A percentile compares a stretch with the other conserved stretches of the same genome.
phyloP scores from a whole-genome alignment of 2,113 vertebrate genomes.

The Oostethus manadensis region DNA sequence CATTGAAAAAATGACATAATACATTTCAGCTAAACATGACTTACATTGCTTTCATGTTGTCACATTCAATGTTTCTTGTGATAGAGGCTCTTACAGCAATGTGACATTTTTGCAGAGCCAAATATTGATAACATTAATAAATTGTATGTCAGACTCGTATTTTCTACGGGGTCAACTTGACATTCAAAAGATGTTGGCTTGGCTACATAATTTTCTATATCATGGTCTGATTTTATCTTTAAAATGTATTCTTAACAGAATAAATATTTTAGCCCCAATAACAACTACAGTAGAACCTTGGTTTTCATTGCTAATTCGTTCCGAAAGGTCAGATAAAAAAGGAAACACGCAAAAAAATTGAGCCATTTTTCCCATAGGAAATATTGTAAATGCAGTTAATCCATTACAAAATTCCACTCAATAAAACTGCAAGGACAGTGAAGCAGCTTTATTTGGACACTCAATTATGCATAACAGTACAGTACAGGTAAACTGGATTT shows the following conservation, averaged over 20 bases:
- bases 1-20: neutral
- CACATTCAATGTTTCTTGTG: constrained; percentile 27
- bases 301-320: too few relatives aligned
- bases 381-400: too few relatives aligned
- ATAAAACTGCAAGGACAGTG: too few relatives aligned
- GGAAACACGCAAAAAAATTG: too few relatives aligned
- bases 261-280: constrained; percentile 13
- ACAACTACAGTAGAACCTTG: too few relatives aligned
- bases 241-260: constrained; percentile 13
- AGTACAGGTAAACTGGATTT: too few relatives aligned
- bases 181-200: constrained; percentile 19
- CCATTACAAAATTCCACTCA: too few relatives aligned
- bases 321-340: too few relatives aligned
- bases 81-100: constrained; percentile 22
- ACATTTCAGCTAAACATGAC: constrained; percentile 17
- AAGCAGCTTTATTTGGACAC: too few relatives aligned
- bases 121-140: constrained; percentile 8
- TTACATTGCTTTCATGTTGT: constrained; percentile 25
- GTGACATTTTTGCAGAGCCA: constrained; percentile 29
- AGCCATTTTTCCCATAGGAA: too few relatives aligned
- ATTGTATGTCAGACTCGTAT: constrained; percentile 16
- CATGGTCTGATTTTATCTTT: constrained; percentile 29
- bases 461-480: too few relatives aligned
- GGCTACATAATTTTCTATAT: constrained; percentile 21
- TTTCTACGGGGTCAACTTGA: constrained; percentile 40